Evolutionary conservation across 2,888 invertebrate genomes (phyloP).

Genomic region (Elegia similella): DNA sequence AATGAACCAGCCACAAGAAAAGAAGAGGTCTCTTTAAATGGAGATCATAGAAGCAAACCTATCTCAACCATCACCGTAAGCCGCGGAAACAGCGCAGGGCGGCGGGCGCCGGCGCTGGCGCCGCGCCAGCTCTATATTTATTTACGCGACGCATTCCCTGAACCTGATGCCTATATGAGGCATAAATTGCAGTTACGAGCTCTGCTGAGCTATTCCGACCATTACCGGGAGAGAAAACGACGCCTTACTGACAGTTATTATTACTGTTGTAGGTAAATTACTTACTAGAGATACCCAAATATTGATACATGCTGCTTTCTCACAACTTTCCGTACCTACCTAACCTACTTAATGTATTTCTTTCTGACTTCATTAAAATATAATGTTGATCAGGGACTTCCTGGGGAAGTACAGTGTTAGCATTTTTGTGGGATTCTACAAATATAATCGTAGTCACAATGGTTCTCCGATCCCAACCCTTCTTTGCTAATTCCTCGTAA

Average conservation of each 20-base stretch:
- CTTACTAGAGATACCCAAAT: too few relatives aligned
- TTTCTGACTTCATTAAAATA: too few relatives aligned
- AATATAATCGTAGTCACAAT: too few relatives aligned
- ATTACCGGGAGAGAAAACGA: not conserved
- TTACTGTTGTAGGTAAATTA: too few relatives aligned
- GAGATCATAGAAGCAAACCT: not conserved
- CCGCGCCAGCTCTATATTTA: not conserved
- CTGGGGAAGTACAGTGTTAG: too few relatives aligned
- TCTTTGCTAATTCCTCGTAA: too few relatives aligned
- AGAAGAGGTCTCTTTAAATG: not conserved
- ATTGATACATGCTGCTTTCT: too few relatives aligned
- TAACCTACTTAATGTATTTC: too few relatives aligned
- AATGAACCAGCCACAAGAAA: not conserved
- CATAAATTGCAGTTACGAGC: not conserved
- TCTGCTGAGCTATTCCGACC: not conserved
- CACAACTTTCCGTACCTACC: too few relatives aligned
- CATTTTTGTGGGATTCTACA: too few relatives aligned
- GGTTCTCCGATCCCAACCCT: too few relatives aligned
- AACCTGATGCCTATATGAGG: not conserved
- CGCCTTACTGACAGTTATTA: not conserved
- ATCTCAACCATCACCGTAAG: not conserved
- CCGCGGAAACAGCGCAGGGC: not conserved
- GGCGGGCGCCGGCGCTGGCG: not conserved
- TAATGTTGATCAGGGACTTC: too few relatives aligned
- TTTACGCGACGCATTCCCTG: not conserved